Evolutionary conservation across 2,113 vertebrate species (phyloP), one percentile per base, ranked within the genome.

Genomic region (Catharus minimus): DNA sequence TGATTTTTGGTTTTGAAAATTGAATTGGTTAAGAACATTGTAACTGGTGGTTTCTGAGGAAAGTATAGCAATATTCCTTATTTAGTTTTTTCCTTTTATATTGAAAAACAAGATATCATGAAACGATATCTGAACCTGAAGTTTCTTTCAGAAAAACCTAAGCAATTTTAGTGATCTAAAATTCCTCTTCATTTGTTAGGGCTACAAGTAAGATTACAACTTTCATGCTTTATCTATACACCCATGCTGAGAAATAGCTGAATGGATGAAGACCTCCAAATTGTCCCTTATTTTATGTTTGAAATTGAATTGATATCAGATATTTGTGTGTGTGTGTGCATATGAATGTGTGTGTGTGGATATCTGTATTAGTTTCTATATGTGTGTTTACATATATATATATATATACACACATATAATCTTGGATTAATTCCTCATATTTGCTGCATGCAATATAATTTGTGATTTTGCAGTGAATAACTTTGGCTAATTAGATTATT

Each of bases 311-410:
- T 55, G 11, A 38, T 79, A 47, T 22, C 11, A 26, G 24, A 21
- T 28, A 10, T 33, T 18, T 64, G 10, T 3, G 1, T 33, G 8
- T 61, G 7, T 9, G 2, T n/a, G 3, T 62, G 7, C 32, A 15
- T 3, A 7, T 21, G 13, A 86, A 30, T 7, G 6, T 13, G 5
- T 30, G 23, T 30, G 23, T 47, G 10, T 46, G 10, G 7, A 7
- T 24, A 27, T 56, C 38, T 52, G 5, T 30, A 27, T 71, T 36
- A 18, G 11, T 75, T 64, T 73, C 6, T 82, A 3, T 52, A 7
- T 4, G 2, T 36, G 2, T 67, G 3, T 8, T 0, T 44, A 1
- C n/a, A n/a, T 67, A 14, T 26, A 13, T 8, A 11, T 23, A 28
- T 14, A 38, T 20, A 16, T 38, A 16, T 5, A 38, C 11, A 27